Conservation (phyloP, 2,113 vertebrate species). For the Lonchura striata region DNA sequence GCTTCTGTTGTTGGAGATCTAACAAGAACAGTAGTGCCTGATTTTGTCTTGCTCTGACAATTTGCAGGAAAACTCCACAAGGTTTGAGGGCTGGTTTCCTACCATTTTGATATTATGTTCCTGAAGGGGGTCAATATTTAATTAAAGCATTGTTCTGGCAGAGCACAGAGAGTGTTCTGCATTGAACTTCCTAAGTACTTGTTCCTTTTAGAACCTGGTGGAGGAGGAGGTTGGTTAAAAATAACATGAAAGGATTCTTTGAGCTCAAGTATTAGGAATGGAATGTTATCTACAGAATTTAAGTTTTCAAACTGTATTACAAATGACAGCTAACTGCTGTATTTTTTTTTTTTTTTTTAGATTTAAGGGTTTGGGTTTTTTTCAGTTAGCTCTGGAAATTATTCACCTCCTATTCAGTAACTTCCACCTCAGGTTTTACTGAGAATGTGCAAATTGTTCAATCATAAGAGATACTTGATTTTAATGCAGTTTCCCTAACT, state of each 20-base stretch:
- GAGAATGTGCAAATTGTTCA: background rate
- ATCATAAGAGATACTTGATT: background rate
- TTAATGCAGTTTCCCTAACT: background rate
- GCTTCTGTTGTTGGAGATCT: background rate
- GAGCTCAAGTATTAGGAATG: background rate
- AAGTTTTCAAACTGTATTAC: background rate
- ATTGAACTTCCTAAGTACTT: background rate
- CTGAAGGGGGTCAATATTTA: background rate
- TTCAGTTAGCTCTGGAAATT: background rate
- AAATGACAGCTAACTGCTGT: background rate
- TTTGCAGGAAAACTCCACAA: background rate
- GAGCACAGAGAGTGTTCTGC: background rate
- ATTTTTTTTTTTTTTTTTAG: background rate
- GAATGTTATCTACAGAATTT: background rate
- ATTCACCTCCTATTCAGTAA: background rate
- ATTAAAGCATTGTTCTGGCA: background rate
- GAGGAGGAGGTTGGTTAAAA: slow-evolving; percentile 31
- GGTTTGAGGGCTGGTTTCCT: background rate
- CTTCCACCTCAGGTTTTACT: background rate
- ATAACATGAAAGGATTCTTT: slow-evolving; percentile 12
- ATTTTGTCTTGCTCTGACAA: background rate
- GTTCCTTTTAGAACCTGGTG: background rate
- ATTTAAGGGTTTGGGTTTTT: background rate
- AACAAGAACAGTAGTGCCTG: background rate
- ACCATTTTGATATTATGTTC: background rate